Evolutionary conservation across 2,888 invertebrate species (phyloP), one percentile per base, ranked within the genome.

Genomic region (Melangyna quadrimaculata): DNA sequence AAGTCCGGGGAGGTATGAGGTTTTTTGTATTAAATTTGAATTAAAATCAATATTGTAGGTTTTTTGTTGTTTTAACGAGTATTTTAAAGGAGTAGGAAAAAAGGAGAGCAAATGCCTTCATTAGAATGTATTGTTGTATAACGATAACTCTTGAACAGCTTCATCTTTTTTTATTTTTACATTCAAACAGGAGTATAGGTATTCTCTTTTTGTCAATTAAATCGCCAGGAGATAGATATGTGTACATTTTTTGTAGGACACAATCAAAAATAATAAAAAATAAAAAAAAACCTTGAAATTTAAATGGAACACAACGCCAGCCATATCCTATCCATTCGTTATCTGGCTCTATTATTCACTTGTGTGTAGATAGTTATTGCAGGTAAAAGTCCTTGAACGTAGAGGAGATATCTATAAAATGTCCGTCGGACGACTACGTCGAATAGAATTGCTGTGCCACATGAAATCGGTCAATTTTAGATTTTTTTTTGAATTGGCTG

Each of bases 361-460:
- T 67, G 67, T 37, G 48, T 67, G 17, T 35, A 55, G 29, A 27
- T 51, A 55, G 48, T 67, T 67, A 67, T 51, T 67, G 67, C 67
- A 67, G 67, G 51, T 67, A 67, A 51, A 27, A 71, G 61, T 78
- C 61, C 61, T 70, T 78, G 61, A 65, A 71, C 24, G 51, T 24
- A 48, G 19, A 48, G 14, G 10, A 17, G 40, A 37, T 35, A 71
- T 37, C 71, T 35, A 72, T 71, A 53, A 45, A 57, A 48, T n/a
- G 40, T 43, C 37, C n/a, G 53, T 45, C 35, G 37, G 12, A 43
- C 43, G 40, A 43, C 40, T 22, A 14, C 17, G 29, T 57, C 55
- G 32, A 32, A 59, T 55, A 19, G 27, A 59, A 59, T 55, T 70
- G 24, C 51, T 40, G 40, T 67, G 63, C 29, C 55, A 74, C 65